Conservation (phyloP, 2,888 invertebrate species). For the Phortica magna region DNA sequence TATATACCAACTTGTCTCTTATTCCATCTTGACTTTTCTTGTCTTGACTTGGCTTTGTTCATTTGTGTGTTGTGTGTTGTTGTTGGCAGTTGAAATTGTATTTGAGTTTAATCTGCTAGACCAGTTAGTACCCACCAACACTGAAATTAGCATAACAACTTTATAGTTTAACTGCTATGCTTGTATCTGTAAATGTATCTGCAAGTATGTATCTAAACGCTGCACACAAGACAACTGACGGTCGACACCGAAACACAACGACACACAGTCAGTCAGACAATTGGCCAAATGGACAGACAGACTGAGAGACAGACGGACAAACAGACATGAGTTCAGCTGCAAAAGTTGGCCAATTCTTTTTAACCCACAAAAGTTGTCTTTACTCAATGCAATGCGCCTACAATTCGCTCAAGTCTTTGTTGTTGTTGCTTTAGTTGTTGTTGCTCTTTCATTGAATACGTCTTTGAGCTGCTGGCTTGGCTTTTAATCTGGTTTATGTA, state of each 20-base stretch:
- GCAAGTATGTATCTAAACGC: slow-evolving; percentile 67
- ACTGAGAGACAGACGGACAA: neutral
- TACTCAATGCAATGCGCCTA: neutral
- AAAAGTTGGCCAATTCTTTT: neutral
- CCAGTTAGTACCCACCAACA: slow-evolving; percentile 58
- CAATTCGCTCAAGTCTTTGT: neutral
- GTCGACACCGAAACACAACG: neutral
- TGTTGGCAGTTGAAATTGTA: neutral
- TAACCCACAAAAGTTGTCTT: neutral
- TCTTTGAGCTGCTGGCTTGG: neutral
- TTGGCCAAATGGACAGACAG: neutral
- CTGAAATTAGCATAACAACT: slow-evolving; percentile 77
- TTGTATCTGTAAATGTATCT: slow-evolving; percentile 60
- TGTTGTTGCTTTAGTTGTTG: neutral
- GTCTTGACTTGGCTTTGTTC: neutral
- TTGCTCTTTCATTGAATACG: slow-evolving; percentile 5
- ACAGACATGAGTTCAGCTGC: neutral
- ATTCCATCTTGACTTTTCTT: neutral
- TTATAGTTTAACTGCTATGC: slow-evolving; percentile 75
- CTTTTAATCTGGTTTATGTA: slow-evolving; percentile 74
- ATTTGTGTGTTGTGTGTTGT: neutral
- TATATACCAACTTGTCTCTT: neutral
- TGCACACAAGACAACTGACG: slow-evolving; percentile 36
- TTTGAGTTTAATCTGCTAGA: slow-evolving; percentile 10
- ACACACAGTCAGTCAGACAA: neutral